A percentile compares a stretch with the other conserved stretches of the same genome.
Evolutionary conservation across 92 coral and sea anemone species (phyloP).

Genomic region (Epizoanthus rinbou): DNA sequence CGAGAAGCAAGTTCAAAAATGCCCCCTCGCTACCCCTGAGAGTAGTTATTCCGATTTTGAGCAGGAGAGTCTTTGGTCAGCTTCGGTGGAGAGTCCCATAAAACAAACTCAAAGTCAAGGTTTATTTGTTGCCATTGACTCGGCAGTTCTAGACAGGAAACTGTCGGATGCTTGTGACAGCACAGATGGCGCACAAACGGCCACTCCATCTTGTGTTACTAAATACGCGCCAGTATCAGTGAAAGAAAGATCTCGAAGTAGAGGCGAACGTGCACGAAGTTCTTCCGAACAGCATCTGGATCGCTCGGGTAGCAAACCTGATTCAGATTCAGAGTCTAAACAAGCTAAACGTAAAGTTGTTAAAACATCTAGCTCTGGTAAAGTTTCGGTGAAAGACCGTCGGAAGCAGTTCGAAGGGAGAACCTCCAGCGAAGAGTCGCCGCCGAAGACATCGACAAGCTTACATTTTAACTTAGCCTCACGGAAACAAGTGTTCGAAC

Average conservation of each 20-base stretch:
- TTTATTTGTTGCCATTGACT: conserved; percentile 31
- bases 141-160: conserved; percentile 35
- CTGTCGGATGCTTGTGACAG: conserved; percentile 23
- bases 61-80: conserved; percentile 8
- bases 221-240: background rate
- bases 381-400: conserved; percentile 84
- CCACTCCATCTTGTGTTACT: background rate
- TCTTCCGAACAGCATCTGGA: background rate
- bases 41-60: conserved; percentile 38
- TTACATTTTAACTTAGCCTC: conserved; percentile 62
- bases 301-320: conserved; percentile 15
- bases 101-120: background rate
- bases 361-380: conserved; percentile 34
- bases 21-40: conserved; percentile 45
- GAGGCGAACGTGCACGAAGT: background rate
- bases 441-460: conserved; percentile 32
- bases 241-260: conserved; percentile 1
- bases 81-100: background rate
- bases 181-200: background rate
- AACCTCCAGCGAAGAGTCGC: conserved; percentile 26
- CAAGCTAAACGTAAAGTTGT: conserved; percentile 13
- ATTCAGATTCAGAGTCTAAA: conserved; percentile 3
- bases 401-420: conserved; percentile 70
- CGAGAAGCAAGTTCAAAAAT: background rate
- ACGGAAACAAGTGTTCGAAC: conserved; percentile 81